phyloP scores from a whole-genome alignment of 2,113 vertebrate species.

The Heterotis niloticus region DNA sequence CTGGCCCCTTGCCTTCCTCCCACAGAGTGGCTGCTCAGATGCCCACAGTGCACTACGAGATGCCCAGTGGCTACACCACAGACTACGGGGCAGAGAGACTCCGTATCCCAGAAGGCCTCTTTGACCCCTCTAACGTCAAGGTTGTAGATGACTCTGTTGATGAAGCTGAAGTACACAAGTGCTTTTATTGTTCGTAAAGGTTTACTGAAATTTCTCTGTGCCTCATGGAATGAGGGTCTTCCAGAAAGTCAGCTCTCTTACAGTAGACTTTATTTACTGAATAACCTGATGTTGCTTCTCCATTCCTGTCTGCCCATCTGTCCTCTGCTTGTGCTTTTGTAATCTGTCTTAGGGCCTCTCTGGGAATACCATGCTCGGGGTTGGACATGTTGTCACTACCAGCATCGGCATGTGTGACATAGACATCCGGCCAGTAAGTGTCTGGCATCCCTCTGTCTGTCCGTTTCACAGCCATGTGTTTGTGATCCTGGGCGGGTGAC shows the following conservation, averaged over 20 bases:
- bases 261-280: not conserved
- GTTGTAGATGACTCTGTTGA: conserved; percentile 36
- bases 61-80: conserved; percentile 71
- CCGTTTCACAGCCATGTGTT: not conserved
- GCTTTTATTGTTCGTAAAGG: not conserved
- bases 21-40: conserved; percentile 71
- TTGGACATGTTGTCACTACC: conserved; percentile 70
- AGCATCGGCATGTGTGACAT: conserved; percentile 76
- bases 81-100: conserved; percentile 68
- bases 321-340: not conserved
- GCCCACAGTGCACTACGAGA: conserved; percentile 73
- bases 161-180: not conserved
- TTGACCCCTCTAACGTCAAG: conserved; percentile 73
- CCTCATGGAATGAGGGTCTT: not conserved
- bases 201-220: no score
- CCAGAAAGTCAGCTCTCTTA: not conserved
- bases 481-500: not conserved
- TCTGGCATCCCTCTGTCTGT: not conserved
- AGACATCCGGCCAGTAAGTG: conserved; percentile 67
- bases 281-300: not conserved
- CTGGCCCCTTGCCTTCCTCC: not conserved
- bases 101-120: conserved; percentile 69
- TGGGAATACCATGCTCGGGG: conserved; percentile 71
- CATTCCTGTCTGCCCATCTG: no score
- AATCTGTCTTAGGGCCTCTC: conserved; percentile 61